phyloP scores from a whole-genome alignment of 2,888 invertebrate genomes.

The Mamestra brassicae region DNA sequence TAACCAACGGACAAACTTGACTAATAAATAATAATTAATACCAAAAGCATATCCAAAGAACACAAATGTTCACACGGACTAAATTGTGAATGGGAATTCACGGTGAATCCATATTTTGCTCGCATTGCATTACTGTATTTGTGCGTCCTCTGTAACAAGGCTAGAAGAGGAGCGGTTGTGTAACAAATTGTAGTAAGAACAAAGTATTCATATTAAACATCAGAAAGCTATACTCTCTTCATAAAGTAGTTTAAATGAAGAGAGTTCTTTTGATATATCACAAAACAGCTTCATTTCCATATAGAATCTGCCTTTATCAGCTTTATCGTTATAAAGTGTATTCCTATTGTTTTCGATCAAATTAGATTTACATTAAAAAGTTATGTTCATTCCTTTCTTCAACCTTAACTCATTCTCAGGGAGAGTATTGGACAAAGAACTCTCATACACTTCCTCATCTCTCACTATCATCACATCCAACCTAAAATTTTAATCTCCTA shows the following conservation, averaged over 20 bases:
- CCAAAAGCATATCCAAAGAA: neutral
- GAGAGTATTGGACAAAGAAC: too few species aligned
- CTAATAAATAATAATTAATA: neutral
- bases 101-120: conserved; percentile 76
- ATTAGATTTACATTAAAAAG: too few species aligned
- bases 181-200: neutral
- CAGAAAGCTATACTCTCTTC: neutral
- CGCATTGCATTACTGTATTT: conserved; percentile 75
- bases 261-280: neutral
- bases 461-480: too few species aligned
- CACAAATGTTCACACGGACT: neutral
- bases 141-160: conserved; percentile 72
- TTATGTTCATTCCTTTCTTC: neutral
- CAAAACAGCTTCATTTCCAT: neutral
- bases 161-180: conserved; percentile 65
- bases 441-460: too few species aligned
- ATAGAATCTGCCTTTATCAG: too few species aligned
- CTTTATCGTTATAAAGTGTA: too few species aligned
- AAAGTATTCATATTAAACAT: neutral
- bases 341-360: too few species aligned
- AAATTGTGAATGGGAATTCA: conserved; percentile 36
- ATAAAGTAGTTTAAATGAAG: neutral
- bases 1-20: neutral
- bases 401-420: neutral
- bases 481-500: neutral